Base-by-base conservation (phyloP, 2,888 invertebrate species). In the Selenia dentaria region DNA sequence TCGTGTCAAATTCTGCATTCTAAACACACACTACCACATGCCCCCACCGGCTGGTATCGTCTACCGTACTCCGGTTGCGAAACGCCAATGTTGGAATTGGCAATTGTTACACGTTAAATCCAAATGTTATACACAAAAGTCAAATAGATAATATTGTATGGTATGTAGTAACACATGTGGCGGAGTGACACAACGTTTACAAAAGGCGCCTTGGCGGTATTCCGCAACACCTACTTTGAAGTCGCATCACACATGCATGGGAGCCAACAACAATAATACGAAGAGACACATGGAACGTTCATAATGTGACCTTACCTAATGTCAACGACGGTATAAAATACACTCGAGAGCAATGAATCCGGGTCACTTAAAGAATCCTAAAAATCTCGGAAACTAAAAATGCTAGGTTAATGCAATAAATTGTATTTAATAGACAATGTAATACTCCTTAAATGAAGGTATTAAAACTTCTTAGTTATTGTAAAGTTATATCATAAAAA, bases 141-240 rank as follows among this genome's bases (percentile, higher is more conserved):
- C 40, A 51, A 52, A 54, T 40, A 46, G 39, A 49, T 42, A 54
- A 48, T n/a, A n/a, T n/a, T 46, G 47, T 27, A 52, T 56, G 41
- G 8, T 2, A 51, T 59, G 47, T 33, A 29, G 57, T 57, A 61
- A 60, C 48, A 47, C 47, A 39, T 46, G 34, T 32, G 34, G 22
- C 35, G 22, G 20, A 49, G 31, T 44, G 47, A 48, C 54, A 55
- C 44, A 54, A 55, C 37, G 32, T 53, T 60, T 56, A 45, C 51
- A 52, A 53, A 59, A 57, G 36, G 45, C 40, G 29, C 47, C 46
- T 44, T 41, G 49, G 52, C 48, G 38, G 37, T 49, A 60, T 63
- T 60, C 52, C 47, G 55, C 52, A 64, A 64, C 51, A 51, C 53
- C 11, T 41, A 63, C 53, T 65, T 67, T 59, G 50, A 54, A 63